A percentile compares a stretch with the other conserved stretches of the same genome.
Evolutionary conservation across 2,113 vertebrate species (phyloP).

Genomic region (Dasyornis broadbenti): DNA sequence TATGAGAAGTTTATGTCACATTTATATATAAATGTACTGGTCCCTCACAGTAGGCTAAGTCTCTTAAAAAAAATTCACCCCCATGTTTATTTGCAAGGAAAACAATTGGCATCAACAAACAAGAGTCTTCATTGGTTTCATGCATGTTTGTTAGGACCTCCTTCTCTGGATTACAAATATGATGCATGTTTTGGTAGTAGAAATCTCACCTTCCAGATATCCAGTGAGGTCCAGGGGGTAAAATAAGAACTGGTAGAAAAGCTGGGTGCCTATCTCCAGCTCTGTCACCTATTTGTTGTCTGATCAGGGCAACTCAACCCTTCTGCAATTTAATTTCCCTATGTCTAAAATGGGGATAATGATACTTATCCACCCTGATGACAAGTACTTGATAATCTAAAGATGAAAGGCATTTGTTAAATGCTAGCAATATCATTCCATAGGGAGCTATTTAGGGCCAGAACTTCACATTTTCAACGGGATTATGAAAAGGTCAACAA

Average conservation of each 20-base stretch:
- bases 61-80: neutral
- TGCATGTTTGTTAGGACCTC: neutral
- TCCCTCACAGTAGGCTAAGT: neutral
- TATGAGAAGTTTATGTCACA: neutral
- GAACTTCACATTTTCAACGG: neutral
- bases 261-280: neutral
- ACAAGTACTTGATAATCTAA: neutral
- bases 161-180: neutral
- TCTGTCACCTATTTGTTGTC: neutral
- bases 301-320: neutral
- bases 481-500: neutral
- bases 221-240: neutral
- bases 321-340: neutral
- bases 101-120: neutral
- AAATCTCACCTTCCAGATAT: neutral
- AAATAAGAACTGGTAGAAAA: neutral
- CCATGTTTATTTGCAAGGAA: slow-evolving; percentile 2
- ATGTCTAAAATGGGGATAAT: neutral
- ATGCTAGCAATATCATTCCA: neutral
- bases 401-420: neutral
- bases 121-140: neutral
- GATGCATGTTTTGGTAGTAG: neutral
- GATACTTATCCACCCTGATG: neutral
- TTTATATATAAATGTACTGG: neutral
- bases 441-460: neutral